phyloP scores from a whole-genome alignment of 2,797 vertebrate species.

The Octomys mimax region DNA sequence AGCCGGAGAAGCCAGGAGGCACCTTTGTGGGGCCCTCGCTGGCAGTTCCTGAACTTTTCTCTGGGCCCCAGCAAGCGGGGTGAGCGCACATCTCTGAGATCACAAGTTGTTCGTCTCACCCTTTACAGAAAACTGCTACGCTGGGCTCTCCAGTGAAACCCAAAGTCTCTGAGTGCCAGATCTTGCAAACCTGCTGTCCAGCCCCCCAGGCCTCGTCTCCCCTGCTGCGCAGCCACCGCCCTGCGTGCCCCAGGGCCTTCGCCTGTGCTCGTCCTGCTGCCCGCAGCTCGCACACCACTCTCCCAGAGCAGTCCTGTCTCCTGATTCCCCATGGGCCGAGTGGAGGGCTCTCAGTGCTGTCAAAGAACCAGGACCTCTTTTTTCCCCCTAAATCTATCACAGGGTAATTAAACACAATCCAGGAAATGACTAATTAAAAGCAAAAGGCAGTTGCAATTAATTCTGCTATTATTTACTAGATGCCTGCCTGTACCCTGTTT shows the following conservation, averaged over 20 bases:
- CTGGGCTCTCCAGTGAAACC: not conserved
- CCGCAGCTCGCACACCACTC: not conserved
- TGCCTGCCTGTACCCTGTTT: not conserved
- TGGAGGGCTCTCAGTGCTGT: not conserved
- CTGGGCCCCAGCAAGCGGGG: not conserved
- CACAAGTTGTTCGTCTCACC: not conserved
- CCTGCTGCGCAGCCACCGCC: not conserved
- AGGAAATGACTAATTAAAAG: not conserved
- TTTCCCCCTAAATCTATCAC: not conserved
- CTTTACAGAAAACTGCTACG: not conserved
- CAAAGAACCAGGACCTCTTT: not conserved
- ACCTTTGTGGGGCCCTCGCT: rapidly evolving
- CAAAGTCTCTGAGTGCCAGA: no score
- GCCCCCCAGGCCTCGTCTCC: not conserved
- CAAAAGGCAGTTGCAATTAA: not conserved
- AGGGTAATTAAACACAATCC: not conserved
- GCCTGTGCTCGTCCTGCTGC: not conserved
- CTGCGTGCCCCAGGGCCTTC: not conserved
- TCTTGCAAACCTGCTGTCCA: not conserved
- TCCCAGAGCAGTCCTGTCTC: not conserved
- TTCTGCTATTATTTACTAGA: not conserved
- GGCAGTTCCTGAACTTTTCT: no score
- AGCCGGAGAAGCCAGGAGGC: rapidly evolving
- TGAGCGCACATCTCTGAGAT: no score
- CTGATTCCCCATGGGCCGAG: rapidly evolving